Conservation (phyloP, 2,888 invertebrate species). For the Ectropis crepuscularia region DNA sequence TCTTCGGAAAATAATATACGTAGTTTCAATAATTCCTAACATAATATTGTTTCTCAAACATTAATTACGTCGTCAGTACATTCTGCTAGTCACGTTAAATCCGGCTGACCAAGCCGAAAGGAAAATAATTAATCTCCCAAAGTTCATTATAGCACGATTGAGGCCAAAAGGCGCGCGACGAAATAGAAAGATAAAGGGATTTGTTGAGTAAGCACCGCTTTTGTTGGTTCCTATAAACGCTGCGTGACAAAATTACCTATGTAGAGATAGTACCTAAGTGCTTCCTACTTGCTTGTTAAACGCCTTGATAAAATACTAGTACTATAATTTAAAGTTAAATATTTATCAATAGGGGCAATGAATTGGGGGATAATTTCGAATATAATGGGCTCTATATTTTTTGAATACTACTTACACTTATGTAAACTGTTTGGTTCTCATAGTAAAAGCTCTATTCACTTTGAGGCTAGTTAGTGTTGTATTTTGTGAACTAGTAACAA, state of each 20-base stretch:
- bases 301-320: no score
- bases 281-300: no score
- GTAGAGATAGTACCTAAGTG: not conserved
- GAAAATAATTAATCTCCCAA: constrained; percentile 63
- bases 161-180: constrained; percentile 54
- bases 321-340: not conserved
- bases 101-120: constrained; percentile 44
- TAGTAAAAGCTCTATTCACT: no score
- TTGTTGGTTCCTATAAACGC: constrained; percentile 27
- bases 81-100: constrained; percentile 26
- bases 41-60: constrained; percentile 7
- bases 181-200: constrained; percentile 62
- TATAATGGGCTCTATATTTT: no score
- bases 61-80: constrained; percentile 6
- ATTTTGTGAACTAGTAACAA: no score
- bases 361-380: not conserved
- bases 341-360: not conserved
- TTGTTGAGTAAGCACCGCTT: constrained; percentile 37
- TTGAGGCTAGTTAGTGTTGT: no score
- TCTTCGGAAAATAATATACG: no score
- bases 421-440: no score
- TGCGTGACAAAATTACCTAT: constrained; percentile 3
- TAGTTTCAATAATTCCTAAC: not conserved
- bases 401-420: not conserved
- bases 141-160: constrained; percentile 58